A percentile compares a stretch with the other conserved stretches of the same genome.
phyloP scores from a whole-genome alignment of 2,797 vertebrate genomes.

The Calcarius lapponicus region DNA sequence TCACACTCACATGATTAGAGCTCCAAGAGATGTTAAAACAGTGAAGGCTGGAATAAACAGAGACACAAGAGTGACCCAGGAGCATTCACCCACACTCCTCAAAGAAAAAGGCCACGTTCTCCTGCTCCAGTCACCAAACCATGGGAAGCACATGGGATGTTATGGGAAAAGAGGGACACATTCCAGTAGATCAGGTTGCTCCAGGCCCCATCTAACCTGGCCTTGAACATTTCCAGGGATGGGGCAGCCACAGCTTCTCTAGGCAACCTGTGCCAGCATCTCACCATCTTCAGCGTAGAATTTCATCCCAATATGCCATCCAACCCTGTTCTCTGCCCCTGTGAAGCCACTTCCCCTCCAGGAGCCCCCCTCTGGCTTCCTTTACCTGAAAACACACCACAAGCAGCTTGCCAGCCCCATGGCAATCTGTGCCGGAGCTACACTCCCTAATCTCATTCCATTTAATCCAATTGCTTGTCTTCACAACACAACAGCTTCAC shows the following conservation, averaged over 20 bases:
- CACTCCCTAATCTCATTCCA: neutral
- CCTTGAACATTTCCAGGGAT: neutral
- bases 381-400: neutral
- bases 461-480: slow-evolving; percentile 13
- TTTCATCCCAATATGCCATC: neutral
- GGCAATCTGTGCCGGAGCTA: neutral
- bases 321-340: neutral
- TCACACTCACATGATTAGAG: neutral
- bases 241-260: neutral
- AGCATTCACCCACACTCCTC: neutral
- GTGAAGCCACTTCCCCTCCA: neutral
- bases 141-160: accelerated
- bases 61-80: neutral
- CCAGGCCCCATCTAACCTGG: neutral
- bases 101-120: neutral
- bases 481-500: neutral
- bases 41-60: neutral
- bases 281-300: accelerated
- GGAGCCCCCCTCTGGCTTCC: neutral
- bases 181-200: neutral
- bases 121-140: neutral
- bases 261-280: neutral
- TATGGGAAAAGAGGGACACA: neutral
- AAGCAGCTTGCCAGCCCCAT: neutral
- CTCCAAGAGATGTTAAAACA: neutral